phyloP scores from a whole-genome alignment of 2,797 vertebrate genomes.

The Synaphobranchus kaupii region DNA sequence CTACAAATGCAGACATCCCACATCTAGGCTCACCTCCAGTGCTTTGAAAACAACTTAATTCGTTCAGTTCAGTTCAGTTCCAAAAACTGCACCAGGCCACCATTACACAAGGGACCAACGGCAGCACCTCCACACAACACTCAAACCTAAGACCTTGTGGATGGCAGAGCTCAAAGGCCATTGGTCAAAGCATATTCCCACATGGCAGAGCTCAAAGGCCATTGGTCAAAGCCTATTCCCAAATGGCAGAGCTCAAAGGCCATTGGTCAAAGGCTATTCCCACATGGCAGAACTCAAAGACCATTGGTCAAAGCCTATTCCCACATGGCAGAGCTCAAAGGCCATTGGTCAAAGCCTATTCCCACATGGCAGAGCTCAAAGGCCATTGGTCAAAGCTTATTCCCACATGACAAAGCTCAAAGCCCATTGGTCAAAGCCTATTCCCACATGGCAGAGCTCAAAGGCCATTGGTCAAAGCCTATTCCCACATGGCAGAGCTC shows the following conservation, averaged over 20 bases:
- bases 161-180: background rate
- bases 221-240: background rate
- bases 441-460: background rate
- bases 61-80: no score
- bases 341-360: no score
- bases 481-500: background rate
- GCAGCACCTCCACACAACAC: background rate
- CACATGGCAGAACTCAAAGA: background rate
- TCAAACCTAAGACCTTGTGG: background rate
- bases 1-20: background rate
- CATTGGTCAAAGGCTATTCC: no score
- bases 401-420: no score
- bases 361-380: no score
- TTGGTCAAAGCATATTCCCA: background rate
- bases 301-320: background rate
- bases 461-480: background rate
- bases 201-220: background rate
- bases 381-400: background rate
- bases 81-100: background rate
- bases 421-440: background rate
- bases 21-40: background rate
- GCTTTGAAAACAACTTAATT: background rate
- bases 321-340: no score
- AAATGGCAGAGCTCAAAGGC: background rate
- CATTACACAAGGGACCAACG: background rate